These are phyloP conservation scores for Chaetura pelagica DNA, from an alignment of 2,113 vertebrate genomes.

Conservation along the genomic window DNA sequence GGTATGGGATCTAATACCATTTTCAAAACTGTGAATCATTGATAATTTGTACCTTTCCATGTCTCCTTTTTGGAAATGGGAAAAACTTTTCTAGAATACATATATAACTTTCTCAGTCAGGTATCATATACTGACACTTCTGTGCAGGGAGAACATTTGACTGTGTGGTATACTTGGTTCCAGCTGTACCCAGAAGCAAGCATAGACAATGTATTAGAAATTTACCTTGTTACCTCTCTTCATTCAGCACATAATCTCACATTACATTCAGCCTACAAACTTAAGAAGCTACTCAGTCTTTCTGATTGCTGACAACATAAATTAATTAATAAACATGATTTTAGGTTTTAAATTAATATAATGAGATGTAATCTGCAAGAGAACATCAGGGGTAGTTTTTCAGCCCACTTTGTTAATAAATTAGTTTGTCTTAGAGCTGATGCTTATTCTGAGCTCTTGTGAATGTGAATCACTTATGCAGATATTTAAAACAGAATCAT, in stretches of 20 bases:
- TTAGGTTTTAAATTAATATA: slow-evolving; percentile 61
- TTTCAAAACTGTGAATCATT: background rate
- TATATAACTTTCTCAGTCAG: background rate
- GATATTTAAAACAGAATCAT: background rate
- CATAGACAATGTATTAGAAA: background rate
- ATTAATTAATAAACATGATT: slow-evolving; percentile 68
- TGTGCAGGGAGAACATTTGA: background rate
- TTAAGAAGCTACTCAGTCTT: slow-evolving; percentile 7
- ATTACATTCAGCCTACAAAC: background rate
- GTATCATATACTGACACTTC: background rate
- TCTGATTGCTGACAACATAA: background rate
- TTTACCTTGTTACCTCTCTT: background rate
- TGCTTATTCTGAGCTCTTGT: background rate
- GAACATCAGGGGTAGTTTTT: slow-evolving; percentile 24
- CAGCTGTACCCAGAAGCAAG: background rate
- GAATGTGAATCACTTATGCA: background rate
- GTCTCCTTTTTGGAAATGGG: background rate
- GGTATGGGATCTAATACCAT: background rate
- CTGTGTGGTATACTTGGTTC: background rate
- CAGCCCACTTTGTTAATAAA: slow-evolving; percentile 1
- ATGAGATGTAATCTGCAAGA: slow-evolving; percentile 26
- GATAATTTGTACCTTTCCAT: background rate
- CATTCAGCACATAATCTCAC: background rate
- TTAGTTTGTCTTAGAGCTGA: background rate
- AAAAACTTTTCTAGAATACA: background rate